Percentiles rank a stretch among this genome's conserved stretches.
Conservation (phyloP, 2,797 vertebrate genomes). For the Cossypha heuglini region DNA sequence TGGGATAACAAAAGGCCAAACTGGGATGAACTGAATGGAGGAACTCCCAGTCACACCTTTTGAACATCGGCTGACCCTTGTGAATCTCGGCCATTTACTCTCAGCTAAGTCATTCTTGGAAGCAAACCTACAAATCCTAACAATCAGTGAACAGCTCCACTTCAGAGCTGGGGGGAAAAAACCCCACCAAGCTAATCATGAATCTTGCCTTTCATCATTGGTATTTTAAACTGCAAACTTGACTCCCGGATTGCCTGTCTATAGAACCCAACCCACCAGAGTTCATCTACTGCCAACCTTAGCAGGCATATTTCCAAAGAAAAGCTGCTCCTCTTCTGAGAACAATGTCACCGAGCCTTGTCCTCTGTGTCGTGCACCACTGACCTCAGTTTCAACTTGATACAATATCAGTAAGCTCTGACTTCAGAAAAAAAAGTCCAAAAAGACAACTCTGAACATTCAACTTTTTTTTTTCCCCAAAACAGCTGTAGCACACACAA, state of each 20-base stretch:
- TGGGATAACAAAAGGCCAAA: background rate
- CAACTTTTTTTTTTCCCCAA: background rate
- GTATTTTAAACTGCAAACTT: background rate
- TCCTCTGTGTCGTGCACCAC: background rate
- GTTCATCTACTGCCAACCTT: background rate
- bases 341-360: rapidly evolving
- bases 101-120: background rate
- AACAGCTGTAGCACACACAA: constrained; percentile 45
- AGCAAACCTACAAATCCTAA: background rate
- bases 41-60: background rate
- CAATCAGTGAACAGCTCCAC: background rate
- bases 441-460: background rate
- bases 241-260: background rate
- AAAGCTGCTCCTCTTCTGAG: background rate
- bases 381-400: constrained; percentile 11
- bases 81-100: background rate
- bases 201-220: background rate
- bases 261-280: background rate
- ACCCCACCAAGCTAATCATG: background rate
- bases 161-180: background rate
- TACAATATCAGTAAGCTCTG: background rate
- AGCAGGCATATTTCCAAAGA: background rate
- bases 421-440: background rate
- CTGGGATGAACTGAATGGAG: background rate
- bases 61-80: background rate